Percentiles rank a stretch among this genome's conserved stretches.
phyloP scores from a whole-genome alignment of 1,140 invertebrate genomes.

The Aphaenogaster rudis region DNA sequence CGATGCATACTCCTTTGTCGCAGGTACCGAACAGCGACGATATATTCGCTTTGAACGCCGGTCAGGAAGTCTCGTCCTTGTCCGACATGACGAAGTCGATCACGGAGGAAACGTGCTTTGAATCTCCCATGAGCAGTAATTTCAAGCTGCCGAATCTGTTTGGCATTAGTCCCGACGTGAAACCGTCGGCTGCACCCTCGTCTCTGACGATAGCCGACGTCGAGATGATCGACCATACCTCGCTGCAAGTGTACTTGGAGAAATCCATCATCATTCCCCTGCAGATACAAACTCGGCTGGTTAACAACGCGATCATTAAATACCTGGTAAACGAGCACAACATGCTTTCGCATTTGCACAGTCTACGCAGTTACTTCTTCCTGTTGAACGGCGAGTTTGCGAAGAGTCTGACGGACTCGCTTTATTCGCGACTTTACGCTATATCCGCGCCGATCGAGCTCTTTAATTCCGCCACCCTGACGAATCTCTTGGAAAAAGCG shows the following conservation, averaged over 20 bases:
- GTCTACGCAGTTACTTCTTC: slow-evolving; percentile 92
- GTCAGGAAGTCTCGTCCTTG: slow-evolving; percentile 11
- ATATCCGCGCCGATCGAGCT: slow-evolving; percentile 89
- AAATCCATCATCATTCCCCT: slow-evolving; percentile 90
- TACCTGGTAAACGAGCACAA: slow-evolving; percentile 90
- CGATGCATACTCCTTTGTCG: slow-evolving; percentile 77
- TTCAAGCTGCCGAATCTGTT: slow-evolving; percentile 42
- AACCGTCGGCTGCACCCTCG: slow-evolving; percentile 49
- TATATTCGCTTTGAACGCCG: slow-evolving; percentile 55
- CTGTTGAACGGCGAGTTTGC: slow-evolving; percentile 93
- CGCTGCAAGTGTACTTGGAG: slow-evolving; percentile 89
- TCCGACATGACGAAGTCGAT: slow-evolving; percentile 50
- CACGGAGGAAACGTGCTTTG: slow-evolving; percentile 16
- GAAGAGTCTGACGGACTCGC: slow-evolving; percentile 89
- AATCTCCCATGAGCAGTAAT: slow-evolving; percentile 23
- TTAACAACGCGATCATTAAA: slow-evolving; percentile 91
- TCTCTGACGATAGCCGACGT: slow-evolving; percentile 81
- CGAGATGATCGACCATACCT: slow-evolving; percentile 85
- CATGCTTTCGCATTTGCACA: slow-evolving; percentile 90
- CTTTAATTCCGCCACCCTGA: slow-evolving; percentile 90
- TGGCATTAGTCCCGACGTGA: slow-evolving; percentile 17
- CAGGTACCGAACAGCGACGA: slow-evolving; percentile 79
- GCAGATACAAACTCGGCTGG: slow-evolving; percentile 89
- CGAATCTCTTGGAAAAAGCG: slow-evolving; percentile 90
- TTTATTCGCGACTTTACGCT: slow-evolving; percentile 89